Evolutionary conservation across 2,888 invertebrate species (phyloP), one percentile per base, ranked within the genome.

Genomic region (Apotomis capreana): DNA sequence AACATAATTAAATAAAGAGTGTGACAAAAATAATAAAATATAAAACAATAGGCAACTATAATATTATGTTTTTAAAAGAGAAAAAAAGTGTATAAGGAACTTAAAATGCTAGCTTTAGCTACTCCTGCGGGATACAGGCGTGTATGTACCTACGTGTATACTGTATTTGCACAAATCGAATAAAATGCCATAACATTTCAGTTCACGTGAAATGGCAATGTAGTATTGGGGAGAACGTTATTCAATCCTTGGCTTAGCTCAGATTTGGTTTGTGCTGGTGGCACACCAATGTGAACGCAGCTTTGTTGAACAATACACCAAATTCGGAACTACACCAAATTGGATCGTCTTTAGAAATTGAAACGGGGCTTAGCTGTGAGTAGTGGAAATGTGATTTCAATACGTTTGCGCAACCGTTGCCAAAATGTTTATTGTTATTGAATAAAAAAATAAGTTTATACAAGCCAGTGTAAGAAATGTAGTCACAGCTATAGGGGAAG

Each of bases 281-380:
- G 57, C 65, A 65, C 46, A 36, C 9, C 64, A 26, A 49, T 61
- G 61, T 49, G 49, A 51, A 51, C 10, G 10, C 9, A 26, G 46
- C 40, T 46, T 44, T 65, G 55, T 65, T 55, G n/a, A 55, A 36
- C 57, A 65, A 65, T 65, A 65, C 36, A 64, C 55, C 44, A 5
- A 65, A 46, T 57, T 57, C 10, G 10, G 54, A 1, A 40, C 64
- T 46, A 46, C 26, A 26, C 26, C 55, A 57, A 65, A 57, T 65
- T 55, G 57, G 65, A 65, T 65, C 65, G 65, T 44, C 55, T 57
- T 57, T 65, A 57, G 55, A 65, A 65, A 57, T 65, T 65, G 64
- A 65, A 65, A 55, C 57, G 54, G 49, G 10, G 55, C 61, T 65
- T n/a, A 65, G 46, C 65, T 46, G 12, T 10, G 46, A 46, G 10